Percentiles rank a stretch among this genome's conserved stretches.
phyloP scores from a whole-genome alignment of 2,113 vertebrate species.

The Colinus virginianus region DNA sequence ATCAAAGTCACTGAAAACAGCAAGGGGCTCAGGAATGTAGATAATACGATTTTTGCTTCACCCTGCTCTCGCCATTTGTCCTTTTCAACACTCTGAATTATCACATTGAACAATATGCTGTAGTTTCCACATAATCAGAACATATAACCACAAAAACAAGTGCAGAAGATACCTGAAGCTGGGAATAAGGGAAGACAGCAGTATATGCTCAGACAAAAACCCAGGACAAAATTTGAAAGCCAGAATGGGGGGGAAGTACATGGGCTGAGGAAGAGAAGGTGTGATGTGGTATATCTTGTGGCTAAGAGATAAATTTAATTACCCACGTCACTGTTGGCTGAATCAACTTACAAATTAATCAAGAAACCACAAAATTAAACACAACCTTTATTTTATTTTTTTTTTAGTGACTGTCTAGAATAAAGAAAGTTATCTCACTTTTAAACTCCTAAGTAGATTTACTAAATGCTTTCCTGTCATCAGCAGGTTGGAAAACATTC shows the following conservation, averaged over 20 bases:
- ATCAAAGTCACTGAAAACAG: not conserved
- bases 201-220: not conserved
- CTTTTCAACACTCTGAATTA: constrained; percentile 5
- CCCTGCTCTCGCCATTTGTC: constrained; percentile 24
- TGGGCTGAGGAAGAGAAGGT: not conserved
- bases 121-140: not conserved
- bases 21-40: not conserved
- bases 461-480: not conserved
- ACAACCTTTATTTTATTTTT: not conserved
- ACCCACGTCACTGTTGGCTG: not conserved
- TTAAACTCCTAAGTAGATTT: not conserved
- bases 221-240: not conserved
- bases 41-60: not conserved
- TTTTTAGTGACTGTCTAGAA: not conserved
- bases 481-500: not conserved
- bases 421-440: not conserved
- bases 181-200: not conserved
- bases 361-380: not conserved
- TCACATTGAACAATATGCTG: not conserved
- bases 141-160: not conserved
- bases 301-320: not conserved
- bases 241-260: not conserved
- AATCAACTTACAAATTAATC: not conserved
- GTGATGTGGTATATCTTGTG: not conserved
- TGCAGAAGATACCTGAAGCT: not conserved